Evolutionary conservation across 1,140 invertebrate genomes (phyloP).

Genomic region (Drosophila sp.): DNA sequence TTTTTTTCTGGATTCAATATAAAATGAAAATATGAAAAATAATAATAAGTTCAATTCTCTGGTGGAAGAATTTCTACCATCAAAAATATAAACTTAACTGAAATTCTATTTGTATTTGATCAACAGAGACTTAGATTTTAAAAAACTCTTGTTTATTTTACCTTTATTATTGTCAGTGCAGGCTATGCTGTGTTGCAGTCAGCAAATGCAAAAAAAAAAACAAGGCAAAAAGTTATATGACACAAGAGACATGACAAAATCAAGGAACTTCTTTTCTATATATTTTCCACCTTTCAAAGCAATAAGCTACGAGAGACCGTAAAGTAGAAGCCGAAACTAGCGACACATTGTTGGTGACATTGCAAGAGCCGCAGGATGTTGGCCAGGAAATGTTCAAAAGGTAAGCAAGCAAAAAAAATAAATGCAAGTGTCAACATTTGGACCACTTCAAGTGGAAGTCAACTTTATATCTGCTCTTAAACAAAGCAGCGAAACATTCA

Average conservation of each 20-base stretch:
- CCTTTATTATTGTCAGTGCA: neutral
- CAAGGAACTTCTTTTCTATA: conserved; percentile 26
- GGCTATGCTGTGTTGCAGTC: conserved; percentile 42
- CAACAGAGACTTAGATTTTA: too few relatives aligned
- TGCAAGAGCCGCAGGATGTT: conserved; percentile 46
- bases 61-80: too few relatives aligned
- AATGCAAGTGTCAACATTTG: conserved; percentile 52
- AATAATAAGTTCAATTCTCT: too few relatives aligned
- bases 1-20: too few relatives aligned
- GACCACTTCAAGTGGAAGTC: conserved; percentile 35
- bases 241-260: conserved; percentile 23
- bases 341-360: conserved; percentile 11
- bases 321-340: neutral
- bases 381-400: conserved; percentile 50
- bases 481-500: conserved; percentile 9
- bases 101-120: too few relatives aligned
- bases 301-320: conserved; percentile 2
- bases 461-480: conserved; percentile 44
- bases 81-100: too few relatives aligned
- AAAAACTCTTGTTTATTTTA: too few relatives aligned
- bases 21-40: too few relatives aligned
- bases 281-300: conserved; percentile 18
- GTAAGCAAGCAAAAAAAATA: conserved; percentile 41
- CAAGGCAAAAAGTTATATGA: conserved; percentile 28
- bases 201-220: neutral